Base-by-base conservation (phyloP, 2,888 invertebrate species). In the Chesias legatella region DNA sequence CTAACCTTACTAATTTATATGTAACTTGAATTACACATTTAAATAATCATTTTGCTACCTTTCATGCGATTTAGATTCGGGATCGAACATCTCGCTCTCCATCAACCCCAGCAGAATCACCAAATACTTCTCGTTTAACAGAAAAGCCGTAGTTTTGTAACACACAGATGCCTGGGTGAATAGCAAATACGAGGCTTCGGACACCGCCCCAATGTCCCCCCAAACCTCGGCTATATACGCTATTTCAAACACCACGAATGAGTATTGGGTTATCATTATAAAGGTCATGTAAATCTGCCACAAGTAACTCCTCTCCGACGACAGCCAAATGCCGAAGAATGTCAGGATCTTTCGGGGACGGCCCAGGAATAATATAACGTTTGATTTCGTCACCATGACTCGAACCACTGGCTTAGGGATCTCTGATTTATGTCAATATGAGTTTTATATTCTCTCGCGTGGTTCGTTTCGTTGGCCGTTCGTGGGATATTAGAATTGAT, bases 111-210 rank as follows among this genome's bases (percentile, higher is more conserved):
- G 30, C 6, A 84, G 40, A 0, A 55, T 22, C 1, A 51, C 40
- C 7, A 85, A 47, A 39, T 62, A 68, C 0, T 58, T 60, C 48
- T 74, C 73, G 35, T 76, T 72, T 0, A 69, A 21, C 30, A 80
- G 48, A 35, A 82, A 79, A 8, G 71, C 71, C 0, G 80, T 78
- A 0, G 67, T 61, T 47, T 86, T 86, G 24, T 76, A 78, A 36
- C 82, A 85, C 1, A 81, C 56, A 0, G 80, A 79, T 0, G 79
- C 81, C 43, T 82, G 80, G 0, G 86, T 81, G 46, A 85, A 84
- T 0, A 85, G 54, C 34, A 86, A 49, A 36, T 76, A 80, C 0
- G 80, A 79, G 0, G 78, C 80, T 37, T 83, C 80, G 0, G 82
- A 78, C 0, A 83, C 75, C 1, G 68, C 75, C 2, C 73, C 75